phyloP scores from a whole-genome alignment of 2,888 invertebrate species.

The Anagyrus pseudococci region DNA sequence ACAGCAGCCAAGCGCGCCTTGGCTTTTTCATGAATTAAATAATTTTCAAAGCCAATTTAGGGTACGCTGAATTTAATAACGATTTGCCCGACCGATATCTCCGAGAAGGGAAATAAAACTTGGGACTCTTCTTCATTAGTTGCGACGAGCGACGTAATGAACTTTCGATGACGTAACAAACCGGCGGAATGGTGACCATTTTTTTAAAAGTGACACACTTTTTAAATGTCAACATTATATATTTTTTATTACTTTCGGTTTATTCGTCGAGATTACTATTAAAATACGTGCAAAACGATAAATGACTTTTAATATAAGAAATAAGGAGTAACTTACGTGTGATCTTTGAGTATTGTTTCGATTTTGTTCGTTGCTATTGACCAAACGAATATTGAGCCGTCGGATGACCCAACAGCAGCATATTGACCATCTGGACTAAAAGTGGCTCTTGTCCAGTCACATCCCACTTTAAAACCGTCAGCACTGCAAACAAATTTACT shows the following conservation, averaged over 20 bases:
- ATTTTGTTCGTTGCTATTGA: conserved; percentile 78
- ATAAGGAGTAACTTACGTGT: conserved; percentile 79
- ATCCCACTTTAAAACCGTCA: conserved; percentile 94
- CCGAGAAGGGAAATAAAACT: not conserved
- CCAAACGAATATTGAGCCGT: conserved; percentile 94
- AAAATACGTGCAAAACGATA: too few species aligned
- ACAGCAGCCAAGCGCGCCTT: not conserved
- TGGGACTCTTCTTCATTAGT: too few species aligned
- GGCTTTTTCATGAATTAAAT: not conserved
- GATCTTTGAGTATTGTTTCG: conserved; percentile 81
- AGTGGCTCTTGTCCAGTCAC: conserved; percentile 91
- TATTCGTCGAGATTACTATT: not conserved
- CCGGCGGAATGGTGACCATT: too few species aligned
- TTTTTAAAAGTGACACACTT: too few species aligned
- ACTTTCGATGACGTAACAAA: too few species aligned
- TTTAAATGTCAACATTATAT: too few species aligned
- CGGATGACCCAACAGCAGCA: conserved; percentile 89
- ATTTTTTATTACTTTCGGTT: not conserved
- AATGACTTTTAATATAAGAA: not conserved
- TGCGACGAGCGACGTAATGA: too few species aligned
- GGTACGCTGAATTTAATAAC: not conserved
- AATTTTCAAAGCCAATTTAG: not conserved
- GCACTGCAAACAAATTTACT: conserved; percentile 71
- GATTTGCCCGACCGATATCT: not conserved
- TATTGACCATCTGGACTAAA: conserved; percentile 92